Evolutionary conservation across 2,797 vertebrate species (phyloP).

Genomic region (Discoglossus pictus): DNA sequence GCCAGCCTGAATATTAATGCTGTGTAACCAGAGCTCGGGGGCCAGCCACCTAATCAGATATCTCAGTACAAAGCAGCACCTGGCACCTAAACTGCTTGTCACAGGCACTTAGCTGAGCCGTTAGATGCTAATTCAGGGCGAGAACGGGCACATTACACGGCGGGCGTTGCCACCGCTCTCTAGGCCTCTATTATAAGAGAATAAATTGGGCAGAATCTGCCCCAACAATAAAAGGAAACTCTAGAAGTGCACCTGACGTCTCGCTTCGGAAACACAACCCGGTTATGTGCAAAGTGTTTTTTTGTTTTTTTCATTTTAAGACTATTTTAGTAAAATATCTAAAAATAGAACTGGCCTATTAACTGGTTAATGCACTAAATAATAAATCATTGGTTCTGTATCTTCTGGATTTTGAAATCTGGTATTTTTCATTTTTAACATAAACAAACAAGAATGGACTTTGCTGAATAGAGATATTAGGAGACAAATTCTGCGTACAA

Average conservation of each 20-base stretch:
- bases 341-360: no score
- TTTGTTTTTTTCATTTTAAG: no score
- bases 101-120: neutral
- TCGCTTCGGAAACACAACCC: neutral
- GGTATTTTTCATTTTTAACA: no score
- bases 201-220: neutral
- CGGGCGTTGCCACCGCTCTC: neutral
- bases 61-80: conserved; percentile 15
- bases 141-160: conserved; percentile 15
- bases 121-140: neutral
- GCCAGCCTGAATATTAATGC: neutral
- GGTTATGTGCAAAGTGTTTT: no score
- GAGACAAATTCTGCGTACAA: no score
- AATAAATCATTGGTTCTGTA: no score
- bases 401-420: no score
- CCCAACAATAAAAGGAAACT: neutral
- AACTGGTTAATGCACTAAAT: no score
- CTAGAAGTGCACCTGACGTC: neutral
- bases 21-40: conserved; percentile 18
- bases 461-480: no score
- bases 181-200: conserved; percentile 3
- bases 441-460: no score
- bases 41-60: neutral
- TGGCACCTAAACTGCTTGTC: conserved; percentile 15
- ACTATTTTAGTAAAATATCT: no score